Percentiles rank a stretch among this genome's conserved stretches.
Evolutionary conservation across 2,797 vertebrate genomes (phyloP).

Genomic region (Lacerta bilineata): DNA sequence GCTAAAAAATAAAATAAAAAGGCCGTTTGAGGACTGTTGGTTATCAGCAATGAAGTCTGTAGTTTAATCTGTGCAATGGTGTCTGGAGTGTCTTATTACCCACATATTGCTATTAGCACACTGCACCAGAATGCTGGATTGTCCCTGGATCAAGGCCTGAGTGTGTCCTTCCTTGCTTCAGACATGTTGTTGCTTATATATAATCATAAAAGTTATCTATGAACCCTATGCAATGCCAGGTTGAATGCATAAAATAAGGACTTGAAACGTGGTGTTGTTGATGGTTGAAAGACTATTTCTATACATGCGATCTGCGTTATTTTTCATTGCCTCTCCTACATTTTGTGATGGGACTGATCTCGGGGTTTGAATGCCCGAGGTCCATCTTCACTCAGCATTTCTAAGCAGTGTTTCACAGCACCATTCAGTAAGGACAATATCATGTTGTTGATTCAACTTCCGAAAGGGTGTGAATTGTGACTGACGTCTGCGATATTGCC

Average conservation of each 20-base stretch:
- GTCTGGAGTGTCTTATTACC: neutral
- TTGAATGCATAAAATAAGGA: neutral
- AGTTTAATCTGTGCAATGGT: neutral
- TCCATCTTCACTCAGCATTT: neutral
- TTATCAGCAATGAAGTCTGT: neutral
- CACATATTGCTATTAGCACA: neutral
- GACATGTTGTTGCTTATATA: neutral
- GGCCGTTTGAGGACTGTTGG: neutral
- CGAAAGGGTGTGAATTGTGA: neutral
- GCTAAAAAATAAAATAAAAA: neutral
- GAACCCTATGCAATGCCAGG: neutral
- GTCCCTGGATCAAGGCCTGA: neutral
- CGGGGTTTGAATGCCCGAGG: slow-evolving; percentile 16
- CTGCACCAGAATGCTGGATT: neutral
- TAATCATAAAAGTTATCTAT: neutral
- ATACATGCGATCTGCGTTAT: neutral
- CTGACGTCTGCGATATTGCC: neutral
- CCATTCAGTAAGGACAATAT: fast-evolving
- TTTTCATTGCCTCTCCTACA: slow-evolving; percentile 29
- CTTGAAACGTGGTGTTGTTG: neutral
- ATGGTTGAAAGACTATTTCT: neutral
- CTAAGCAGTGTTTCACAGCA: neutral
- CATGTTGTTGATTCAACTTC: fast-evolving
- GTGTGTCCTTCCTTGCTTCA: neutral
- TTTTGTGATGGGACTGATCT: slow-evolving; percentile 22